phyloP scores from a whole-genome alignment of 2,888 invertebrate genomes.

The Flexamia atlantica region DNA sequence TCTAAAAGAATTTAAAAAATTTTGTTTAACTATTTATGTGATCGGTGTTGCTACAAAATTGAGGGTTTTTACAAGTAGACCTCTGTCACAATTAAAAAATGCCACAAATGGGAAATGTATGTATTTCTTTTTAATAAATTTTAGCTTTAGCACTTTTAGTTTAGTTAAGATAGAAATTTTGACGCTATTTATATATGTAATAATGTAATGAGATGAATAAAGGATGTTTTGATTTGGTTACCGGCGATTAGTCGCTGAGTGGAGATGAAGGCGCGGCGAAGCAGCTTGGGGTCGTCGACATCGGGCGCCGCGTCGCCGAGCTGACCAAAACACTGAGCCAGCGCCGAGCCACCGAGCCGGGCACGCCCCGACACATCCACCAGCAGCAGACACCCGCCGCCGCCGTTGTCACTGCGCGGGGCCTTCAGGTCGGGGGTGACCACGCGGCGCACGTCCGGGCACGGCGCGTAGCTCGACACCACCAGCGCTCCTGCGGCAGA shows the following conservation, averaged over 20 bases:
- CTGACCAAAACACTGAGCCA: slow-evolving; percentile 94
- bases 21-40: too few relatives aligned
- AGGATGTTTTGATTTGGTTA: slow-evolving; percentile 72
- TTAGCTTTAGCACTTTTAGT: neutral
- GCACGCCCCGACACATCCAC: slow-evolving; percentile 87
- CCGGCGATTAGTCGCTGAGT: slow-evolving; percentile 91
- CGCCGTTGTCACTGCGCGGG: too few relatives aligned
- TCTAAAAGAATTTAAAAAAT: too few relatives aligned
- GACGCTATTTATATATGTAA: too few relatives aligned
- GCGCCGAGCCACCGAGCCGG: slow-evolving; percentile 93
- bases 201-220: too few relatives aligned
- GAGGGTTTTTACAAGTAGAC: too few relatives aligned
- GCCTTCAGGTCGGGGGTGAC: slow-evolving; percentile 95
- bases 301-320: slow-evolving; percentile 90
- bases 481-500: slow-evolving; percentile 92
- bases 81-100: too few relatives aligned
- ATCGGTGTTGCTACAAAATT: too few relatives aligned
- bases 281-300: slow-evolving; percentile 82
- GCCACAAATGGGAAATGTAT: too few relatives aligned
- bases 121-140: too few relatives aligned
- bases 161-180: neutral
- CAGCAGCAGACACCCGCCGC: slow-evolving; percentile 81
- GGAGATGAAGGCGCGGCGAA: slow-evolving; percentile 87
- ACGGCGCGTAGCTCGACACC: slow-evolving; percentile 97
- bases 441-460: slow-evolving; percentile 89